Conservation (phyloP, 2,113 vertebrate species). For the Odontesthes bonariensis region DNA sequence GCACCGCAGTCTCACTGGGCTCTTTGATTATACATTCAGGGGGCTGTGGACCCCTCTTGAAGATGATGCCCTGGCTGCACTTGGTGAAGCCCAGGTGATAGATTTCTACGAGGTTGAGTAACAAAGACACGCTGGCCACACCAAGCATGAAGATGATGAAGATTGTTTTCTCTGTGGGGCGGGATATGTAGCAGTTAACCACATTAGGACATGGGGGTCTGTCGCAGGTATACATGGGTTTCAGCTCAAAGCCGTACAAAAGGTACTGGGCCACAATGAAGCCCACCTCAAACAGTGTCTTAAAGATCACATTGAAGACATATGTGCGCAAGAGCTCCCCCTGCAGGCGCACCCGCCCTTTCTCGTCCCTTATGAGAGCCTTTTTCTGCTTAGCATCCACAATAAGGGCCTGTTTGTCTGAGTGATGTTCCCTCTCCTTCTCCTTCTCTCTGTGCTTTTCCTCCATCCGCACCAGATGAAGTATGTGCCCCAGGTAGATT, state of each 20-base stretch:
- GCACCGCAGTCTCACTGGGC: conserved; percentile 44
- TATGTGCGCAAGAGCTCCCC: conserved; percentile 87
- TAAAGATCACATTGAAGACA: conserved; percentile 87
- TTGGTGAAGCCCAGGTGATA: conserved; percentile 88
- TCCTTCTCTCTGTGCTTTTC: conserved; percentile 81
- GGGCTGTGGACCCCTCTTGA: neutral
- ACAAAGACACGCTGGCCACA: conserved; percentile 86
- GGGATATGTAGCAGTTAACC: conserved; percentile 90
- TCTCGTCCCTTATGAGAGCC: conserved; percentile 54
- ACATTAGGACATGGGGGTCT: conserved; percentile 86
- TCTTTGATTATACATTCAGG: conserved; percentile 30
- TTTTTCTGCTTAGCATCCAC: conserved; percentile 54
- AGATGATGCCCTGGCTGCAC: conserved; percentile 74
- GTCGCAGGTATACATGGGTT: conserved; percentile 88
- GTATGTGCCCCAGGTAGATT: conserved; percentile 89
- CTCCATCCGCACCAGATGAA: conserved; percentile 87
- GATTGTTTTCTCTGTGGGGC: conserved; percentile 90
- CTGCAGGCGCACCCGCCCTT: conserved; percentile 80
- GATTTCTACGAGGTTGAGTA: conserved; percentile 88
- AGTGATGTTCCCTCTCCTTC: conserved; percentile 35
- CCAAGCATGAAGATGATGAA: conserved; percentile 91
- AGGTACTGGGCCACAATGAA: conserved; percentile 89
- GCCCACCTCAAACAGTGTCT: conserved; percentile 88
- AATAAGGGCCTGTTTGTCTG: conserved; percentile 61
- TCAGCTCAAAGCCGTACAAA: conserved; percentile 87